Base-by-base conservation (phyloP, 2,113 vertebrate species). In the Sylvietta virens region DNA sequence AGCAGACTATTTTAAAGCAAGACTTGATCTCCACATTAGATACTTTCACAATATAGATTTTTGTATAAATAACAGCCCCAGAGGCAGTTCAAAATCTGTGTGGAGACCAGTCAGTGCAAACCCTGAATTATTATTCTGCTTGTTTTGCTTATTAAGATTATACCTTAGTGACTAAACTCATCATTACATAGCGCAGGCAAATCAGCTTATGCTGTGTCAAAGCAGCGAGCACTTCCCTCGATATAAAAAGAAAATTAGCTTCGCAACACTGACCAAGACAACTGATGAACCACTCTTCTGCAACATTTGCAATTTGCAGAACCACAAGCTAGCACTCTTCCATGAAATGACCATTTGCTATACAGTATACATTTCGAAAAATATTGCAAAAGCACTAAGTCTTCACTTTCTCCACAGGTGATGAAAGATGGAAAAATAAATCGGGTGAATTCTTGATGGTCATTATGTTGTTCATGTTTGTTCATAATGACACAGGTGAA, bases 91-190 rank as follows among this genome's bases (percentile, higher is more conserved):
- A 88, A 79, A 72, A 85, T 93, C 57, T 54, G 50, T 61, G 45
- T 26, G 39, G 40, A 94, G 35, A 54, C 73, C 69, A 82, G 85
- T 92, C 37, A 37, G 87, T 83, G 64, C 24, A 94, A 78, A 79
- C 44, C 88, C 57, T 83, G 61, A 95, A 88, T 95, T 94, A 88
- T 62, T 96, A 57, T 90, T 91, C 72, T 81, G 19, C 19, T 76
- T 79, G 44, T 85, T 94, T 94, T 87, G 47, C 60, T 77, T 96
- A 95, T 94, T 94, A 93, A 93, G 62, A 89, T 95, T 94, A 95
- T 92, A 96, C 90, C 62, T 97, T 96, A 88, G 95, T 97, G 96
- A 93, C 80, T 91, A 86, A 96, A 90, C 37, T 94, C 78, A 84
- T 97, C 90, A 90, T 50, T 73, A 48, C 62, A 89, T 61, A 70